Evolutionary conservation across 2,888 invertebrate genomes (phyloP).

Genomic region (Emmelina monodactyla): DNA sequence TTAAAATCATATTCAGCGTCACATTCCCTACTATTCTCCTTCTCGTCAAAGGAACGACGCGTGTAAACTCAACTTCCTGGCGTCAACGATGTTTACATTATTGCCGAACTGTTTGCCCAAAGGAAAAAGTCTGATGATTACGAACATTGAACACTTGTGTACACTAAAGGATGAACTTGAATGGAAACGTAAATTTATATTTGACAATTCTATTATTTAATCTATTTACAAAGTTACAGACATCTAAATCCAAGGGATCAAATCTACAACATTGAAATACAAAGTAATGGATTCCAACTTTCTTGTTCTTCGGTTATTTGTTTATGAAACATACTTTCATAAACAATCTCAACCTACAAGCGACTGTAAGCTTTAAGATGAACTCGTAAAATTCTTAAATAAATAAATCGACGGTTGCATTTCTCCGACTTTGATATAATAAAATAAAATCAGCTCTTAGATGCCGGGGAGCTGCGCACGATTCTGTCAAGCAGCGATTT

Average conservation of each 20-base stretch:
- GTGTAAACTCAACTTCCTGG: conserved; percentile 20
- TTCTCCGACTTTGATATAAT: conserved; percentile 33
- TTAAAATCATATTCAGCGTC: too few relatives aligned
- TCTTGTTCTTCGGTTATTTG: too few relatives aligned
- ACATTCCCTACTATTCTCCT: too few relatives aligned
- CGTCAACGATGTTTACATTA: conserved; percentile 10
- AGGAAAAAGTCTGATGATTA: conserved; percentile 21
- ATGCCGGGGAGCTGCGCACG: conserved; percentile 31
- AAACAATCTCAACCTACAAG: conserved; percentile 18
- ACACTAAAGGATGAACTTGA: background rate
- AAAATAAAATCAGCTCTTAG: conserved; percentile 46
- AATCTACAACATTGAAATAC: background rate
- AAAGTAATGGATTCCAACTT: too few relatives aligned
- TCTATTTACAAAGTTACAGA: background rate
- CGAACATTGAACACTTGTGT: background rate
- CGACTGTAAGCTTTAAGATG: conserved; percentile 14
- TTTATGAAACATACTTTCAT: background rate
- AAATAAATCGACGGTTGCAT: conserved; percentile 39
- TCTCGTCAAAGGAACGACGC: too few relatives aligned
- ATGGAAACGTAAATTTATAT: too few relatives aligned
- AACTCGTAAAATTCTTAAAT: conserved; percentile 37
- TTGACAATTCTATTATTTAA: too few relatives aligned
- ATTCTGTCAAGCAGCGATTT: conserved; percentile 48
- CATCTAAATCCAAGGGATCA: background rate
- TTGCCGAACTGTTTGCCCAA: conserved; percentile 33